Percentiles rank a stretch among this genome's conserved stretches.
Conservation (phyloP, 2,113 vertebrate genomes). For the Manacus vitellinus region DNA sequence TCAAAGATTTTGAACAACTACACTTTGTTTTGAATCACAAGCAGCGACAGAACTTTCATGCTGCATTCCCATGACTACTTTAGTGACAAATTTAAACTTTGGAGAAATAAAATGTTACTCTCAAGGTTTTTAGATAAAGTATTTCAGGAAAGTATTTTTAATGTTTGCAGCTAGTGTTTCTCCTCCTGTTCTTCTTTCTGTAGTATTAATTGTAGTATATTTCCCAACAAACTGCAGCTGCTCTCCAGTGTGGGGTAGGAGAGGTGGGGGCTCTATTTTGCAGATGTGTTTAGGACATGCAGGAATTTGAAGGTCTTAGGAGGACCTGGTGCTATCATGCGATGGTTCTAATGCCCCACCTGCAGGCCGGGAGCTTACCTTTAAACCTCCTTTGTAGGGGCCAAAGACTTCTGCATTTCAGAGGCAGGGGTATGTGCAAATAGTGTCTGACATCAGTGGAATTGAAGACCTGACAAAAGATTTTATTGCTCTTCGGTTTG, state of each 20-base stretch:
- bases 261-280: neutral
- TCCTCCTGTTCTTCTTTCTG: neutral
- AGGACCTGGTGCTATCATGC: neutral
- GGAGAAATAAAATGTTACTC: neutral
- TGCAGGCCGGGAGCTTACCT: constrained; percentile 1
- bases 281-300: neutral
- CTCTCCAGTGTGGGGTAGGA: neutral
- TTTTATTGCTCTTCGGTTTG: neutral
- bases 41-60: neutral
- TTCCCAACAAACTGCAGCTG: neutral
- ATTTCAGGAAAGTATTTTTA: neutral
- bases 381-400: neutral
- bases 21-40: neutral
- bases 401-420: neutral
- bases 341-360: neutral
- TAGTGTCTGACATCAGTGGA: no score
- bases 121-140: neutral
- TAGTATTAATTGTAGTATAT: neutral
- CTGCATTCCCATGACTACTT: neutral
- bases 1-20: neutral
- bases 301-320: neutral
- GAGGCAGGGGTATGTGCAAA: neutral
- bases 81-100: neutral
- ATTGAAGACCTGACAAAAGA: neutral
- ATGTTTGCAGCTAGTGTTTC: neutral